Conservation (phyloP, 2,888 invertebrate species). For the Euphydryas editha region DNA sequence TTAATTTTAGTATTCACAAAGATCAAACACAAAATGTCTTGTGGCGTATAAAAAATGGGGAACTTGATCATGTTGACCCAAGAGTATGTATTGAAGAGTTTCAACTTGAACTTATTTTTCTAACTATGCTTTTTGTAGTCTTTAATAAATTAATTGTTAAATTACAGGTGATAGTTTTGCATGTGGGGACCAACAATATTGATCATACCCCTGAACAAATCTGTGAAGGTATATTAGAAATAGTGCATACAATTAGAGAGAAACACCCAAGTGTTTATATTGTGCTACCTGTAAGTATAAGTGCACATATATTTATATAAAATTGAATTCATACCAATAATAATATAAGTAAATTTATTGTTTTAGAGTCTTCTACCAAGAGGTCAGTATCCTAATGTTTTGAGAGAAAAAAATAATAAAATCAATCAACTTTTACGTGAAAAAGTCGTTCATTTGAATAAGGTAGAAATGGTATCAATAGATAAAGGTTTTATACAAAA, state of each 20-base stretch:
- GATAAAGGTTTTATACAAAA: slow-evolving; percentile 91
- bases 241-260: slow-evolving; percentile 88
- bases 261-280: slow-evolving; percentile 92
- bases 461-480: slow-evolving; percentile 90
- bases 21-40: slow-evolving; percentile 95
- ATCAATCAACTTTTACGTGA: slow-evolving; percentile 90
- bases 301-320: background rate
- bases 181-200: slow-evolving; percentile 95
- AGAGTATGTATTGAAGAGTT: slow-evolving; percentile 83
- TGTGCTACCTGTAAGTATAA: slow-evolving; percentile 90
- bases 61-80: slow-evolving; percentile 93
- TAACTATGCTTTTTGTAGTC: background rate
- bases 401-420: slow-evolving; percentile 89
- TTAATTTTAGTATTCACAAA: slow-evolving; percentile 95
- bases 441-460: slow-evolving; percentile 85
- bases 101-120: background rate
- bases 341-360: slow-evolving; percentile 1
- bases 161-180: slow-evolving; percentile 90
- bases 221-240: slow-evolving; percentile 90
- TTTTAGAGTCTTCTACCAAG: slow-evolving; percentile 93
- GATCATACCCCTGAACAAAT: slow-evolving; percentile 91
- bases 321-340: background rate
- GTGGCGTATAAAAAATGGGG: slow-evolving; percentile 95
- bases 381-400: slow-evolving; percentile 92
- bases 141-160: background rate